phyloP scores from a whole-genome alignment of 2,888 invertebrate genomes.

The Ectemnius continuus region DNA sequence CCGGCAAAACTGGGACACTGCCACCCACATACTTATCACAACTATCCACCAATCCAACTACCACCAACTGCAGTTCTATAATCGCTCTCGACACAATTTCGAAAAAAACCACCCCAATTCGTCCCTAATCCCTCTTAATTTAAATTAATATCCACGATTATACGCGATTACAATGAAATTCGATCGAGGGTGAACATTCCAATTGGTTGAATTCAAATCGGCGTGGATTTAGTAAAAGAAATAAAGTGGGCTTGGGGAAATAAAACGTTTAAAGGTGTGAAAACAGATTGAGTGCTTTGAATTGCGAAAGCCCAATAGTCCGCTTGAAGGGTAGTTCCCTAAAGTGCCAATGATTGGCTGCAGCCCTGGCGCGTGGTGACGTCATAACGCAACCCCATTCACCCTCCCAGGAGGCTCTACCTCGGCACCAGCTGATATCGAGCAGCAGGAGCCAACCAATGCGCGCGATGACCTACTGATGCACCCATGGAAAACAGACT shows the following conservation, averaged over 20 bases:
- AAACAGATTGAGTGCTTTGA: background rate
- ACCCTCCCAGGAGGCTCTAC: conserved; percentile 47
- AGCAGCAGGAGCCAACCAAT: conserved; percentile 51
- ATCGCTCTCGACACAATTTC: no score
- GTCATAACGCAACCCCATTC: conserved; percentile 52
- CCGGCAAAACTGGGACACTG: no score
- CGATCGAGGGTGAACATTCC: no score
- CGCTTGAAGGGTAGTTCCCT: conserved; percentile 13
- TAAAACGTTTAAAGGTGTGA: background rate
- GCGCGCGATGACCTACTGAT: conserved; percentile 56
- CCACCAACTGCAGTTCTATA: no score
- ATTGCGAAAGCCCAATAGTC: conserved; percentile 12
- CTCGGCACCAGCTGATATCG: conserved; percentile 62
- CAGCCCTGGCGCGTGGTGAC: conserved; percentile 49
- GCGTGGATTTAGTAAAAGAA: background rate
- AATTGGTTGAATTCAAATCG: no score
- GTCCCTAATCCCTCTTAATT: no score
- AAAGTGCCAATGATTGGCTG: conserved; percentile 32
- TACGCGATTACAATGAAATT: no score
- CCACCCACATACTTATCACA: no score
- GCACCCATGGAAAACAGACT: conserved; percentile 20
- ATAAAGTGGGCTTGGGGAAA: background rate
- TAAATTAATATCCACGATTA: no score
- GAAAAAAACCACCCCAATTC: no score
- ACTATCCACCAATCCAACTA: no score